phyloP scores from a whole-genome alignment of 2,888 invertebrate genomes.

The Rhagonycha lutea region DNA sequence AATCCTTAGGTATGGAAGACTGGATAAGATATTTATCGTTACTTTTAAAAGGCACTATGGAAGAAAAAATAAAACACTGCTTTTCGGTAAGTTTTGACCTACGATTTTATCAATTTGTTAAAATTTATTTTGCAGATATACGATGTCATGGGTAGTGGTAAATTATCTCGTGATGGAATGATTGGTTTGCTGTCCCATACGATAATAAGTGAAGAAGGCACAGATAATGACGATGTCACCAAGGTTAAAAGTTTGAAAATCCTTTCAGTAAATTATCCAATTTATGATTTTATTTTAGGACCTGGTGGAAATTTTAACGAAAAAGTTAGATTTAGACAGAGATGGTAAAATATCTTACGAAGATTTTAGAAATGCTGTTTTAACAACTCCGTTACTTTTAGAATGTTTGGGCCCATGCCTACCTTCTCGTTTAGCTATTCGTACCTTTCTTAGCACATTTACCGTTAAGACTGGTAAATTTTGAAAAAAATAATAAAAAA shows the following conservation, averaged over 20 bases:
- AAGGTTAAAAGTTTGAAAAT: constrained; percentile 11
- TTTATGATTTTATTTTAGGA: constrained; percentile 58
- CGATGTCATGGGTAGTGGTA: constrained; percentile 68
- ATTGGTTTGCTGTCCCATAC: constrained; percentile 66
- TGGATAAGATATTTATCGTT: constrained; percentile 72
- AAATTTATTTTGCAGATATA: constrained; percentile 59
- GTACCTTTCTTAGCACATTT: constrained; percentile 46
- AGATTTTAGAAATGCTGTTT: constrained; percentile 68
- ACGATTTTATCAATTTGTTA: not conserved
- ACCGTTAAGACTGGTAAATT: constrained; percentile 41
- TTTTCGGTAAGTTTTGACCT: constrained; percentile 50
- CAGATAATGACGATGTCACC: constrained; percentile 69
- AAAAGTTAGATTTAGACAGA: constrained; percentile 74
- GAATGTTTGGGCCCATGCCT: constrained; percentile 77
- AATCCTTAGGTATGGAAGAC: constrained; percentile 53
- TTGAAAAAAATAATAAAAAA: constrained; percentile 24
- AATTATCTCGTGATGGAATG: constrained; percentile 72
- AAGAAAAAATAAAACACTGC: constrained; percentile 72
- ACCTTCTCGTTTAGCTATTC: constrained; percentile 61
- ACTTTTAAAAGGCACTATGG: constrained; percentile 68
- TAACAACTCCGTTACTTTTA: constrained; percentile 66
- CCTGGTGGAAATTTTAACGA: constrained; percentile 73
- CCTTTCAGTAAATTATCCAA: not conserved
- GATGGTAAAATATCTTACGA: constrained; percentile 73
- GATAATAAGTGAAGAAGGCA: constrained; percentile 68